Evolutionary conservation across 2,888 invertebrate species (phyloP).

Genomic region (Eubasilissa splendida): DNA sequence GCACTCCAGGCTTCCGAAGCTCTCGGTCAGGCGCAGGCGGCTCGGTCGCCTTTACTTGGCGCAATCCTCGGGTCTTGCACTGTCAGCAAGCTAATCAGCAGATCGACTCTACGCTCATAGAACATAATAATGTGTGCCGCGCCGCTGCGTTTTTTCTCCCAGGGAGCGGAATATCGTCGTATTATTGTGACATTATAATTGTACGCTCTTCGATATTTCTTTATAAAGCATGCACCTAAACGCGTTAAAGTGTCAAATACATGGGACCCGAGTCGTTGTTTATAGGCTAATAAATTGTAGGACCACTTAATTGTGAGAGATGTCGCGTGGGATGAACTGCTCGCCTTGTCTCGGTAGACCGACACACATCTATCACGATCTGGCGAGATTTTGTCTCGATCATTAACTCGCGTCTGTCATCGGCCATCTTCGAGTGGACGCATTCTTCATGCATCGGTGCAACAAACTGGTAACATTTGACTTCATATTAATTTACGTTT

Average conservation of each 20-base stretch:
- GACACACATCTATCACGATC: conserved; percentile 3
- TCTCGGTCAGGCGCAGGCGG: conserved; percentile 16
- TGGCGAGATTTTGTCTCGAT: conserved; percentile 21
- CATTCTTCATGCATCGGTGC: conserved; percentile 19
- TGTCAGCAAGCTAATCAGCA: background rate
- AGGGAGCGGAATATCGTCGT: background rate
- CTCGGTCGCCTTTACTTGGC: background rate
- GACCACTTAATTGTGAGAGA: conserved; percentile 23
- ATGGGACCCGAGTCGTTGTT: conserved; percentile 10
- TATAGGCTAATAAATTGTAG: conserved; percentile 15
- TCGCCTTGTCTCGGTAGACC: background rate
- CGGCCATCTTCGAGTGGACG: background rate
- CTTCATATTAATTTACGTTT: background rate
- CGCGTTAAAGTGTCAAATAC: conserved; percentile 7
- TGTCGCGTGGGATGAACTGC: conserved; percentile 20
- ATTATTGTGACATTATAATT: background rate
- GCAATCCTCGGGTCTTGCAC: background rate
- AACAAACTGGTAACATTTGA: conserved; percentile 22
- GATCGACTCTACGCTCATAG: background rate
- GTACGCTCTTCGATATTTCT: conserved; percentile 7
- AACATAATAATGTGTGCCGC: background rate
- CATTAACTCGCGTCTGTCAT: conserved; percentile 4
- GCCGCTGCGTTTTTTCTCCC: background rate
- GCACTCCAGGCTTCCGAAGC: conserved; percentile 14
- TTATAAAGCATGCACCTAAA: background rate